Evolutionary conservation across 2,113 vertebrate genomes (phyloP), one percentile per base, ranked within the genome.

Genomic region (Perca flavescens): DNA sequence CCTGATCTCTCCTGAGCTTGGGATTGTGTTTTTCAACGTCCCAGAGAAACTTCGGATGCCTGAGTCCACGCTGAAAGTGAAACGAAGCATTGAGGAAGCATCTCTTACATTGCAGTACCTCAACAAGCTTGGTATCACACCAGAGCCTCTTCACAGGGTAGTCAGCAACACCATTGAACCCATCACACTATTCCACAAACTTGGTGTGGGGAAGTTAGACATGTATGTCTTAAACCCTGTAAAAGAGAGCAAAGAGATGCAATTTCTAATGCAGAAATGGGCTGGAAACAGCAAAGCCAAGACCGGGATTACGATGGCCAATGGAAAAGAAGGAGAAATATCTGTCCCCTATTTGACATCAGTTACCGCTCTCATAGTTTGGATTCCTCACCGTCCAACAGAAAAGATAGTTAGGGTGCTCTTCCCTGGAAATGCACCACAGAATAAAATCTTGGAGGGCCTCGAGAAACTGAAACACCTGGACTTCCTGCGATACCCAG

Each of bases 221-320:
- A 99, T 99, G 98, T 99, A 99, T 9, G 84, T 99, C 63, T 92
- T 99, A 79, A 99, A 99, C 80, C 98, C 98, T 7, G 97, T 99
- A 25, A 99, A 99, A 78, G 98, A 99, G 88, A 99, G 98, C 94
- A 99, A 99, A 88, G 98, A 99, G 94, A 99, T 99, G 98, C 98
- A 99, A 80, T 99, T 99, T 86, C 96, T 99, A 49, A 99, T 99
- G 98, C 98, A 99, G 78, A 99, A 99, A 86, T 99, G 98, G 98
- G 96, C 97, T 21, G 98, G 98, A 13, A 99, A 99, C 80, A 99
- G 98, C 89, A 99, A 99, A 90, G 98, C 98, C 73, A 99, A 99
- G 93, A 99, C 98, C 17, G 98, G 98, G 8, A 98, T 99, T 19
- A 93, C 94, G 63, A 95, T 99, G 13, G 91, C 97, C 34, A 99